Evolutionary conservation across 2,113 vertebrate genomes (phyloP).

Genomic region (Antechinus flavipes): DNA sequence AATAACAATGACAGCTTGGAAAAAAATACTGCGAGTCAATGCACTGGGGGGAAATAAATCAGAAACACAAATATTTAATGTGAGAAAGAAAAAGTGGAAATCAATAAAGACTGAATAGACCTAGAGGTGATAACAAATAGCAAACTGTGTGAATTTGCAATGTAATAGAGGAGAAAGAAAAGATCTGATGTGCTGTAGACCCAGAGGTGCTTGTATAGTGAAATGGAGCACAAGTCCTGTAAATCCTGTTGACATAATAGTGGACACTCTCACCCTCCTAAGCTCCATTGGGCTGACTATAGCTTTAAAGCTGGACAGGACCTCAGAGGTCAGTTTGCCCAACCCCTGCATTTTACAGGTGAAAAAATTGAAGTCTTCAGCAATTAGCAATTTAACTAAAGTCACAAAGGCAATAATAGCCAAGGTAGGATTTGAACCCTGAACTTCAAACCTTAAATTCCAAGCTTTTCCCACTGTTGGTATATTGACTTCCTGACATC

Average conservation of each 20-base stretch:
- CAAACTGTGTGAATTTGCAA: neutral
- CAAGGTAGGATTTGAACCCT: neutral
- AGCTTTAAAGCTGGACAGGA: neutral
- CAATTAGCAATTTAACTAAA: neutral
- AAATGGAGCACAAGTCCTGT: neutral
- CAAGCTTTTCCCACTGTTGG: neutral
- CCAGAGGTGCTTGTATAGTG: neutral
- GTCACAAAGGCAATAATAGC: neutral
- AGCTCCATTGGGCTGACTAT: neutral
- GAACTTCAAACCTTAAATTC: neutral
- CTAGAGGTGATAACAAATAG: constrained; percentile 37
- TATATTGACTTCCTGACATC: neutral
- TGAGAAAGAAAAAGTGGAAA: constrained; percentile 60
- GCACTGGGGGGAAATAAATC: constrained; percentile 47
- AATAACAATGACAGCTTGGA: constrained; percentile 12
- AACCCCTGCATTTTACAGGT: neutral
- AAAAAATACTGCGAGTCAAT: constrained; percentile 33
- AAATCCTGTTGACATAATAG: constrained; percentile 16
- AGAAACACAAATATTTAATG: constrained; percentile 54
- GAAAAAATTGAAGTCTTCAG: neutral
- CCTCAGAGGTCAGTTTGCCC: neutral
- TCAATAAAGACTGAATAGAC: constrained; percentile 54
- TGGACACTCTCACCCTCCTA: neutral
- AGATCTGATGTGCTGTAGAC: neutral
- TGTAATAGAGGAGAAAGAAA: constrained; percentile 10